Base-by-base conservation (phyloP, 2,888 invertebrate genomes). In the Acrocyrtus sp. region DNA sequence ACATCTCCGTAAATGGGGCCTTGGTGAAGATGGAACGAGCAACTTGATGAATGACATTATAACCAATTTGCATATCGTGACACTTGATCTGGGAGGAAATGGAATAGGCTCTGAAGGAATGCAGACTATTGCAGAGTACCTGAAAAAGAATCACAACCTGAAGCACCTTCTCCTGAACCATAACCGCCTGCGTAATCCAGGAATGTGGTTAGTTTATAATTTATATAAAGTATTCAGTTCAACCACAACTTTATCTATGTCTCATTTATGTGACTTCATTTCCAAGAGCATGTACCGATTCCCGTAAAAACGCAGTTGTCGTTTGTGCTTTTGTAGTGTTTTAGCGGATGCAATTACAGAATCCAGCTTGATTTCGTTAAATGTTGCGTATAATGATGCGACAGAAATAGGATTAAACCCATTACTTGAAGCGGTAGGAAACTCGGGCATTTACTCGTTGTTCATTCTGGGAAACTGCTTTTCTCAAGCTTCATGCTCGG, bases 391-490 rank as follows among this genome's bases (percentile, higher is more conserved):
- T 69, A 79, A 80, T 63, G 75, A 73, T 12, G 54, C 78, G 24
- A 72, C 76, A 1, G 63, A 70, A 15, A 39, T 39, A 3, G 74
- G 74, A 21, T 53, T 81, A 10, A 67, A 79, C 56, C 73, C 66
- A 0, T 75, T 81, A 6, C 57, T 80, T 1, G 63, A 62, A 22
- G 41, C 53, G 4, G 21, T 81, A 3, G 50, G 68, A 1, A 29
- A 34, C 12, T 75, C 79, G 2, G 58, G 63, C 26, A 60, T 81
- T 41, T 65, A 58, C 29, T 66, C 75, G 5, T 48, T 81, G 41
- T 77, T 77, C 66, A n/a, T 78, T 41, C 63, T 80, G 45, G 81
- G 81, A 51, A 81, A 80, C 65, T 47, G 68, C 29, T 80, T 80
- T 53, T 61, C 58, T 10, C 48, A 65, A 17, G 57, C 39, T 3